phyloP scores from a whole-genome alignment of 2,888 invertebrate genomes.

The Drosophila testacea region DNA sequence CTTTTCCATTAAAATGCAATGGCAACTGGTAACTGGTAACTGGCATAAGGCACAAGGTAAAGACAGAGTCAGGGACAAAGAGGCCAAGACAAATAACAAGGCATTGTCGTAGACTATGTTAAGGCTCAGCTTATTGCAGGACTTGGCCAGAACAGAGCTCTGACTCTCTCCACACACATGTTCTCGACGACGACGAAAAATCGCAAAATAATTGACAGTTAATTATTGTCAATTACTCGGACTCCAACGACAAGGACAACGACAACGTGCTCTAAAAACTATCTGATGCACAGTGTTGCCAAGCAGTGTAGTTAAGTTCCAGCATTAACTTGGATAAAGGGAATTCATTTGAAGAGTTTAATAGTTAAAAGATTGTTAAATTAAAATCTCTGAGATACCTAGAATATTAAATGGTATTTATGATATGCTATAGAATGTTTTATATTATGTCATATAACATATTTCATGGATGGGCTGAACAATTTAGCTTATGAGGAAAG shows the following conservation, averaged over 20 bases:
- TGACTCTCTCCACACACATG: constrained; percentile 26
- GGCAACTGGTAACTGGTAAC: constrained; percentile 20
- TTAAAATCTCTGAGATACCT: not conserved
- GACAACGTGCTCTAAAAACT: constrained; percentile 25
- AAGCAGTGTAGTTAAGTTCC: not conserved
- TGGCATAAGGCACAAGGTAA: constrained; percentile 35
- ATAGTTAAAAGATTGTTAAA: not conserved
- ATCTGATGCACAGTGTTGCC: constrained; percentile 27
- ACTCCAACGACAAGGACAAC: constrained; percentile 38
- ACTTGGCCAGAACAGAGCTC: constrained; percentile 3
- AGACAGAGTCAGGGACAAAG: not conserved
- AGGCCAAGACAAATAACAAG: constrained; percentile 46
- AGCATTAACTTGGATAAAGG: not conserved
- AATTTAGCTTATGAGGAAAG: too few species aligned
- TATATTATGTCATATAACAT: not conserved
- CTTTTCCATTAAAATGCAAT: constrained; percentile 72
- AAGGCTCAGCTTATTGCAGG: constrained; percentile 37
- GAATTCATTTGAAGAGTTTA: not conserved
- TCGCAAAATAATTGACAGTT: constrained; percentile 81
- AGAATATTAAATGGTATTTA: not conserved
- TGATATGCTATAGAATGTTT: too few species aligned
- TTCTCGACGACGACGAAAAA: constrained; percentile 60
- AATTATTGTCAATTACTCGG: constrained; percentile 82
- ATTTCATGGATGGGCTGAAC: not conserved
- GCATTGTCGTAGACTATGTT: constrained; percentile 47